phyloP scores from a whole-genome alignment of 2,797 vertebrate species.

The Enteromius anoplus region DNA sequence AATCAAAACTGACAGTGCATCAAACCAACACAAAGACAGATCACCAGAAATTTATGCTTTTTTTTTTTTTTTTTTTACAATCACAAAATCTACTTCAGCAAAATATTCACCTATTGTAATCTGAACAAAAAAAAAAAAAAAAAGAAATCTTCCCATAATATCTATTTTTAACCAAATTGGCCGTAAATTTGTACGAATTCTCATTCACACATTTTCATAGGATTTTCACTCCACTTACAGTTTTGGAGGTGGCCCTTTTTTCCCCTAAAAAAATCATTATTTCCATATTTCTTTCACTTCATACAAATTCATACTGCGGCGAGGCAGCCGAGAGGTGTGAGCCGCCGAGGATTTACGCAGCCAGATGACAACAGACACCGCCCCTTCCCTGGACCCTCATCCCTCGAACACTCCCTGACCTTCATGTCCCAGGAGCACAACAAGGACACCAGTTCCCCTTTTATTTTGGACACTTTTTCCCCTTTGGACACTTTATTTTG shows the following conservation, averaged over 20 bases:
- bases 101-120: slow-evolving; percentile 23
- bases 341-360: too few relatives aligned
- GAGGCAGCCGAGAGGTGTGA: too few relatives aligned
- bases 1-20: slow-evolving; percentile 50
- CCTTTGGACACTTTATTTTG: too few relatives aligned
- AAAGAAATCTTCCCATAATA: not conserved
- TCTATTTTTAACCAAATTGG: slow-evolving; percentile 29
- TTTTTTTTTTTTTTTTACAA: slow-evolving; percentile 50
- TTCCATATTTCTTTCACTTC: not conserved
- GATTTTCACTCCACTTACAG: not conserved
- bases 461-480: too few relatives aligned
- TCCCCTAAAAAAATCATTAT: not conserved
- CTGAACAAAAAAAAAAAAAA: slow-evolving; percentile 13
- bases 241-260: not conserved
- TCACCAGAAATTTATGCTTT: not conserved
- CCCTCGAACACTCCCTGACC: too few relatives aligned
- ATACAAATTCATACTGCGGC: not conserved
- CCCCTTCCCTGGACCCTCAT: too few relatives aligned
- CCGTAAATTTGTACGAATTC: not conserved
- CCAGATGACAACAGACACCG: too few relatives aligned
- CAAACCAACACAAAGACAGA: slow-evolving; percentile 29
- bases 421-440: too few relatives aligned
- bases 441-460: too few relatives aligned
- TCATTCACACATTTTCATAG: too few relatives aligned
- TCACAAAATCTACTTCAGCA: slow-evolving; percentile 46